These are phyloP conservation scores for Acanthurus tractus DNA, from an alignment of 2,797 vertebrate species.

Conservation along the genomic window DNA sequence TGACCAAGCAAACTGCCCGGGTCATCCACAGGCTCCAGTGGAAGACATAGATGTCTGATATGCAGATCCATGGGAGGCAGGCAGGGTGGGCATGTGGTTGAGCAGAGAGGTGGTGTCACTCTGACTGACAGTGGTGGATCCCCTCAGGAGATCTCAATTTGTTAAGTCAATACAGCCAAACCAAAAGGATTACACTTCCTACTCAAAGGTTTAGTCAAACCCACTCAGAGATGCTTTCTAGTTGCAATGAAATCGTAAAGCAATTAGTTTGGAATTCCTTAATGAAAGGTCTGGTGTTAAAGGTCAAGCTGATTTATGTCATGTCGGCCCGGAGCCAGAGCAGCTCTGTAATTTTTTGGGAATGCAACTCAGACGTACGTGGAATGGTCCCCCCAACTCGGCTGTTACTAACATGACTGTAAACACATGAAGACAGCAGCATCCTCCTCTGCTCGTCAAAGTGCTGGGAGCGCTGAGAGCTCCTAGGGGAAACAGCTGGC, in stretches of 20 bases:
- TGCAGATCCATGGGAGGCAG: neutral
- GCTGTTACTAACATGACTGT: constrained; percentile 57
- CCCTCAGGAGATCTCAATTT: constrained; percentile 42
- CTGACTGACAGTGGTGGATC: constrained; percentile 34
- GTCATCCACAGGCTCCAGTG: constrained; percentile 4
- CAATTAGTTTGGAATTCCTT: constrained; percentile 80
- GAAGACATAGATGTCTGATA: constrained; percentile 9
- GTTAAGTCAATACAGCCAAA: constrained; percentile 51
- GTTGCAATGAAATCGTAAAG: constrained; percentile 77
- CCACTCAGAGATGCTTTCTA: constrained; percentile 46
- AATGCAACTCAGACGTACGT: constrained; percentile 71
- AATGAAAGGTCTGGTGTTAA: constrained; percentile 78
- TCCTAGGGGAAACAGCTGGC: constrained; percentile 79
- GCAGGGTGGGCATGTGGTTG: neutral
- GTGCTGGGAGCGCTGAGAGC: constrained; percentile 53
- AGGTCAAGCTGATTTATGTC: constrained; percentile 82
- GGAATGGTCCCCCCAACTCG: constrained; percentile 14
- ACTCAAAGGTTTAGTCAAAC: constrained; percentile 37
- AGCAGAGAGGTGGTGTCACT: neutral
- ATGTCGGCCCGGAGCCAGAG: constrained; percentile 60
- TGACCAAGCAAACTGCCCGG: constrained; percentile 26
- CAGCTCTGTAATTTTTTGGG: constrained; percentile 86
- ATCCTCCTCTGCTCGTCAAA: constrained; percentile 64
- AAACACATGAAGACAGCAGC: constrained; percentile 66
- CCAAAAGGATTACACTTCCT: constrained; percentile 31